These are phyloP conservation scores for Thryonomys swinderianus DNA, from an alignment of 2,113 vertebrate genomes.

Conservation along the genomic window DNA sequence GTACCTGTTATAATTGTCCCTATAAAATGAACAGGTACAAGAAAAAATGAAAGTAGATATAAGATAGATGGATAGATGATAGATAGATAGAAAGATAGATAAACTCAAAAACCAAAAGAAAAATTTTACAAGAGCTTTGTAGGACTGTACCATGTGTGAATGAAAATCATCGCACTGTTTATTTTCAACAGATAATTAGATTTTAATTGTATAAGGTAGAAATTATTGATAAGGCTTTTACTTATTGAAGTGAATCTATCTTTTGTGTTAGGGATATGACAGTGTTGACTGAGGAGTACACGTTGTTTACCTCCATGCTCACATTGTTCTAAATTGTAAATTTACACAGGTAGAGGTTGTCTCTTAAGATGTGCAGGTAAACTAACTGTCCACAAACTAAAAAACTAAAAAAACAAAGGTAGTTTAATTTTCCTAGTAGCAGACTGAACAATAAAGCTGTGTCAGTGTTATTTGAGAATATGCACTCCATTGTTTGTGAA, in stretches of 20 bases:
- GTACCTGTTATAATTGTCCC: no score
- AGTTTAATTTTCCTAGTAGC: slow-evolving; percentile 48
- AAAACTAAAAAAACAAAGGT: slow-evolving; percentile 7
- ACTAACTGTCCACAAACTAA: slow-evolving; percentile 49
- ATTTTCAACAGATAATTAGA: slow-evolving; percentile 81
- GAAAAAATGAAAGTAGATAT: no score
- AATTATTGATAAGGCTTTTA: slow-evolving; percentile 72
- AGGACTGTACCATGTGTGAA: slow-evolving; percentile 48
- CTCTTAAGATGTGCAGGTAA: slow-evolving; percentile 55
- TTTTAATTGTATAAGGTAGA: slow-evolving; percentile 84
- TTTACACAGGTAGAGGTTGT: slow-evolving; percentile 63
- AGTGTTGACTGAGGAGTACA: slow-evolving; percentile 46
- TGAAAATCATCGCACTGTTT: slow-evolving; percentile 76
- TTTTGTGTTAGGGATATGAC: slow-evolving; percentile 43
- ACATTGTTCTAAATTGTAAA: slow-evolving; percentile 66
- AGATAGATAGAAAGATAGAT: neutral
- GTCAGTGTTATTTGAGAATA: slow-evolving; percentile 31
- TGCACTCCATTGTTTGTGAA: neutral
- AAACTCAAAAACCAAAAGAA: slow-evolving; percentile 60
- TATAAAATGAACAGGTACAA: no score
- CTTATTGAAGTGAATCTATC: slow-evolving; percentile 76
- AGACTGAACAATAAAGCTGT: slow-evolving; percentile 68
- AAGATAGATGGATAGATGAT: no score
- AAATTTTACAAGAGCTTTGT: slow-evolving; percentile 40
- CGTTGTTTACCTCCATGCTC: slow-evolving; percentile 52